Conservation (phyloP, 2,113 vertebrate species). For the Chaetodon trifascialis region DNA sequence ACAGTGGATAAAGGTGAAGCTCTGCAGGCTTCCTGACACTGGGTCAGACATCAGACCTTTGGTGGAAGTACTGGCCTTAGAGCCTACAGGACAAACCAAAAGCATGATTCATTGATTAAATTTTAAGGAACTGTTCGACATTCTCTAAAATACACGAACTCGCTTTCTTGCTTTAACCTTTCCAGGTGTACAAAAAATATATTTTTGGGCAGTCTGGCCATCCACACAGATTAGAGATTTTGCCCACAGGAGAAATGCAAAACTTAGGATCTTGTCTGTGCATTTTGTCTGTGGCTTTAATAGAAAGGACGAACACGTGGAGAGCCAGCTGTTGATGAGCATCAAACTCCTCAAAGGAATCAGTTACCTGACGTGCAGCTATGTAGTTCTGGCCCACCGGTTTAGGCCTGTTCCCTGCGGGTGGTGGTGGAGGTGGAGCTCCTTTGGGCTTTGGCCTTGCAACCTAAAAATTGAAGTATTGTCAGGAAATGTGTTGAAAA, state of each 20-base stretch:
- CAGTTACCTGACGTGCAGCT: slow-evolving; percentile 76
- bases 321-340: not conserved
- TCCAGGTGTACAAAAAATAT: too few relatives aligned
- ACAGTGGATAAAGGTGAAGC: not conserved
- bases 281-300: not conserved
- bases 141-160: not conserved
- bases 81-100: slow-evolving; percentile 65
- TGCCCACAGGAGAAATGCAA: not conserved
- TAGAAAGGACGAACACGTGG: not conserved
- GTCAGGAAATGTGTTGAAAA: not conserved
- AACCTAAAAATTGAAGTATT: slow-evolving; percentile 20
- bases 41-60: slow-evolving; percentile 67
- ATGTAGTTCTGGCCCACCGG: slow-evolving; percentile 55
- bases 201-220: too few relatives aligned
- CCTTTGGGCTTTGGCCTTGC: slow-evolving; percentile 48
- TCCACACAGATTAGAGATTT: not conserved
- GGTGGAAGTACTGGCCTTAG: slow-evolving; percentile 78
- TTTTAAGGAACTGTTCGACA: not conserved
- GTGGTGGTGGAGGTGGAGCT: slow-evolving; percentile 78
- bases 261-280: not conserved
- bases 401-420: slow-evolving; percentile 59
- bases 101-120: not conserved
- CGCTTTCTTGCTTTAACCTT: not conserved
- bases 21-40: not conserved
- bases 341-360: not conserved